phyloP scores from a whole-genome alignment of 2,797 vertebrate species.

The Peromyscus melanophrys region DNA sequence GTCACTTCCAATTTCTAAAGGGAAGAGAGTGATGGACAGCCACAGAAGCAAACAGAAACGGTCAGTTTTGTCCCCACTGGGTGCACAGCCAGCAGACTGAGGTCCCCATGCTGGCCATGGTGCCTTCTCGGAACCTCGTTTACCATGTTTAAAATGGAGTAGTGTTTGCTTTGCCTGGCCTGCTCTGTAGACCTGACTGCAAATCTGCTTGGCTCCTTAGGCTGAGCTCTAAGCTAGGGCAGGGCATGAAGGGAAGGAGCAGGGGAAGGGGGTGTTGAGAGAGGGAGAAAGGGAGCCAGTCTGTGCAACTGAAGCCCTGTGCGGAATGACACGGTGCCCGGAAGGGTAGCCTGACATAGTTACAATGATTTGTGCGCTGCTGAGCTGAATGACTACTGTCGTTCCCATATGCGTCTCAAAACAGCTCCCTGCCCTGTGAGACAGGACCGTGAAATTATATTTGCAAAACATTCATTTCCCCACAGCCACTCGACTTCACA shows the following conservation, averaged over 20 bases:
- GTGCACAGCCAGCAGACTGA: background rate
- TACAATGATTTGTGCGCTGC: background rate
- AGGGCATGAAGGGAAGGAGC: background rate
- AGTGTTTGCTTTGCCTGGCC: background rate
- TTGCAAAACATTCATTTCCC: background rate
- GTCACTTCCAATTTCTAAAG: background rate
- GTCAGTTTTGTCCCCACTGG: background rate
- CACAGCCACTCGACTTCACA: background rate
- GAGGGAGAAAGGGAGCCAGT: too few species aligned
- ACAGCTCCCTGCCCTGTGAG: background rate
- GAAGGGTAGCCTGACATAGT: background rate
- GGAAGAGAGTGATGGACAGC: background rate
- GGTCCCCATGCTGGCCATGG: background rate
- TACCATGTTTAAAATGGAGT: background rate
- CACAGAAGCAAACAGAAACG: accelerated
- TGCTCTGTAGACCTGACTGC: background rate
- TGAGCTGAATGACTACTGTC: background rate
- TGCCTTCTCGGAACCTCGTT: background rate
- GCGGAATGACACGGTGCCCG: accelerated
- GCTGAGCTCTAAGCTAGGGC: background rate
- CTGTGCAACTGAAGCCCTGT: accelerated
- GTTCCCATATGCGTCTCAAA: accelerated
- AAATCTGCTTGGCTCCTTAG: background rate
- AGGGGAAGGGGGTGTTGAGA: background rate
- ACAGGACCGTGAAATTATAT: background rate